Evolutionary conservation across 1,140 invertebrate genomes (phyloP).

Genomic region (Micrasema longulum): DNA sequence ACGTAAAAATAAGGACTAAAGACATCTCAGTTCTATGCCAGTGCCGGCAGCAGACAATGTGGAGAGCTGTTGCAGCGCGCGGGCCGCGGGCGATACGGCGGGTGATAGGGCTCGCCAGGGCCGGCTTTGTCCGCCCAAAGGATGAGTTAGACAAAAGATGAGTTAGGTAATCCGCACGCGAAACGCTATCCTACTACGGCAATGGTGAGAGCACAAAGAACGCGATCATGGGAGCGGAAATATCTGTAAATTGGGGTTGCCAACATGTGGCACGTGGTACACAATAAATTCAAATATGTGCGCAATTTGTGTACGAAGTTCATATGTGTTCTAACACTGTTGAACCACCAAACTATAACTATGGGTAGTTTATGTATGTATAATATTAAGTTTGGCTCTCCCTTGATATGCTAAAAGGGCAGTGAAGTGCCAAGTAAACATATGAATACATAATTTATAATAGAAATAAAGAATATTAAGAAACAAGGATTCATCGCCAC

Average conservation of each 20-base stretch:
- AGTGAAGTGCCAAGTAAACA: not conserved
- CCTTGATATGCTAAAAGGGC: not conserved
- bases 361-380: not conserved
- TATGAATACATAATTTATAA: too few relatives aligned
- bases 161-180: conserved; percentile 45
- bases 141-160: conserved; percentile 50
- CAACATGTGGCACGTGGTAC: conserved; percentile 10
- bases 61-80: not conserved
- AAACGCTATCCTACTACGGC: conserved; percentile 26
- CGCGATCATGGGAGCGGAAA: conserved; percentile 27
- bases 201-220: conserved; percentile 39
- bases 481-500: too few relatives aligned
- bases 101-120: conserved; percentile 31
- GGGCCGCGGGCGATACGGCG: conserved; percentile 8
- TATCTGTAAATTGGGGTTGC: conserved; percentile 33
- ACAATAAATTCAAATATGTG: not conserved
- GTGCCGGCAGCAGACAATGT: not conserved
- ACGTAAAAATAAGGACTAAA: not conserved
- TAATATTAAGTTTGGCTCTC: not conserved
- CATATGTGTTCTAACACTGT: not conserved
- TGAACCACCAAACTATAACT: not conserved
- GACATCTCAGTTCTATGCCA: not conserved
- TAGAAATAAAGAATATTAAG: too few relatives aligned
- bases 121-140: conserved; percentile 47
- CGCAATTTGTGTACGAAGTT: not conserved